A percentile compares a stretch with the other conserved stretches of the same genome.
Evolutionary conservation across 1,140 invertebrate species (phyloP).

Genomic region (Heliconius himera): DNA sequence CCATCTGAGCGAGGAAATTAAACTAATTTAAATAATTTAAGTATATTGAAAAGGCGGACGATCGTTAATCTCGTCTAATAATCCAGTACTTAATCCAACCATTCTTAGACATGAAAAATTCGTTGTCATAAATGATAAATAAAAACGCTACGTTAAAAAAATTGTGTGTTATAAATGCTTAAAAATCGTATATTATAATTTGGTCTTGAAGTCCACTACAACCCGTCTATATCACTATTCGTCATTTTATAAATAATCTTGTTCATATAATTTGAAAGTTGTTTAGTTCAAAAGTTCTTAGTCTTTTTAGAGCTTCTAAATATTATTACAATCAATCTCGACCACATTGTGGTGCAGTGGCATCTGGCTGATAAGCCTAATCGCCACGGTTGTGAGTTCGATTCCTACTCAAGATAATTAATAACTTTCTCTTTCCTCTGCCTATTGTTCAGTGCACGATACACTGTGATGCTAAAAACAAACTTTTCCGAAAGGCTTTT

Average conservation of each 20-base stretch:
- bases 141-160: not conserved
- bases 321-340: not conserved
- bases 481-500: too few species aligned
- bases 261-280: slow-evolving; percentile 6
- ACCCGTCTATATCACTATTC: not conserved
- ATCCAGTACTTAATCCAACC: too few species aligned
- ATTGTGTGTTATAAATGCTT: not conserved
- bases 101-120: too few species aligned
- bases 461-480: too few species aligned
- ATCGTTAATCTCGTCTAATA: too few species aligned
- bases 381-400: not conserved
- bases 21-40: too few species aligned
- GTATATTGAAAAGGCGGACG: too few species aligned
- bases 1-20: too few species aligned
- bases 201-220: not conserved
- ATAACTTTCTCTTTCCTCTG: not conserved
- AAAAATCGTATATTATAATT: not conserved
- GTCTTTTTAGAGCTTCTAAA: not conserved
- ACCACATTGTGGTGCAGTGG: not conserved
- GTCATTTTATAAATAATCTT: slow-evolving; percentile 1
- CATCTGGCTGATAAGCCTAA: too few species aligned
- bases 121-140: too few species aligned
- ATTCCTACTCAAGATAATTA: not conserved
- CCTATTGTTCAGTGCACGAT: not conserved
- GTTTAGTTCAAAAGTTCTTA: slow-evolving; percentile 6